A percentile compares a stretch with the other conserved stretches of the same genome.
phyloP scores from a whole-genome alignment of 92 coral and sea anemone genomes.

The Heteractis magnifica region DNA sequence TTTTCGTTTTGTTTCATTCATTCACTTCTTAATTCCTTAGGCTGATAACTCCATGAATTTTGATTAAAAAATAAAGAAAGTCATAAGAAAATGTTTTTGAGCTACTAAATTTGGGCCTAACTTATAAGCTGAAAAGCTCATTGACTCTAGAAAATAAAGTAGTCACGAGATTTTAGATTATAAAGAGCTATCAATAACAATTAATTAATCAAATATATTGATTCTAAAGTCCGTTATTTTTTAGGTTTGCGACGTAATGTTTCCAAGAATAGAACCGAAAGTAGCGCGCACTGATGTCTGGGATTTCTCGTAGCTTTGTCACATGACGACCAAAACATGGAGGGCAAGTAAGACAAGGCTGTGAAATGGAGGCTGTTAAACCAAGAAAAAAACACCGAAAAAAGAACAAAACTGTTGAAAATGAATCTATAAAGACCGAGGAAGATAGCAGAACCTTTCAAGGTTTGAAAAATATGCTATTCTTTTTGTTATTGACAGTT shows the following conservation, averaged over 20 bases:
- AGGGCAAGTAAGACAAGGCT: slow-evolving; percentile 14
- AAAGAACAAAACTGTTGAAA: slow-evolving; percentile 56
- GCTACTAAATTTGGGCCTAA: too few species aligned
- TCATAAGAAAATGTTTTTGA: too few species aligned
- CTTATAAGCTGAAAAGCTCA: too few species aligned
- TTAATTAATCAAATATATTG: background rate
- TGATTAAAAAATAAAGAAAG: too few species aligned
- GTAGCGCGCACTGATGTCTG: slow-evolving; percentile 38
- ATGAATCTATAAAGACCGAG: slow-evolving; percentile 12
- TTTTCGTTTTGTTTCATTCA: too few species aligned
- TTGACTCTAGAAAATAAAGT: too few species aligned
- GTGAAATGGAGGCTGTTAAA: slow-evolving; percentile 84
- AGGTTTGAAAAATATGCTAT: background rate
- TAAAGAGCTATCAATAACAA: too few species aligned
- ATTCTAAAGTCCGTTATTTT: background rate
- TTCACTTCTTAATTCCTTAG: too few species aligned
- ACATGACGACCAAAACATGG: slow-evolving; percentile 44
- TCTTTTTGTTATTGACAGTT: background rate
- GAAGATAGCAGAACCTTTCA: slow-evolving; percentile 23
- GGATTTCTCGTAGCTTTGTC: slow-evolving; percentile 25
- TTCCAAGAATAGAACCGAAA: slow-evolving; percentile 46
- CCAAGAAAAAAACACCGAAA: slow-evolving; percentile 80
- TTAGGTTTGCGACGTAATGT: background rate
- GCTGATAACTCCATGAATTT: too few species aligned
- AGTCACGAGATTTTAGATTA: too few species aligned